Evolutionary conservation across 2,888 invertebrate genomes (phyloP).

Genomic region (Rhyacophila evoluta): DNA sequence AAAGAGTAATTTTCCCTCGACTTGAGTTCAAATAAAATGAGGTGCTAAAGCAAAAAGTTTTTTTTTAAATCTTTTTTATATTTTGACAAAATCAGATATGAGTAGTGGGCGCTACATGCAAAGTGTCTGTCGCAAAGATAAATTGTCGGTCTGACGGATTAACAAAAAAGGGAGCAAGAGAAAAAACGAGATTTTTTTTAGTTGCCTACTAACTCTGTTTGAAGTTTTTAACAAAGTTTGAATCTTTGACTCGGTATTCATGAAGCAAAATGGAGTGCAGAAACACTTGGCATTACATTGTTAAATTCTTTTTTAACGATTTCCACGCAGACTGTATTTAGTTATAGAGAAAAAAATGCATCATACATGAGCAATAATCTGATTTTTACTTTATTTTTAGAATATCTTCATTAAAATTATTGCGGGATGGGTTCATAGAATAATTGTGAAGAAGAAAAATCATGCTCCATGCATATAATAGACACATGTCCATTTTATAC

Average conservation of each 20-base stretch:
- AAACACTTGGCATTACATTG: neutral
- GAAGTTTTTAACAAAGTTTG: neutral
- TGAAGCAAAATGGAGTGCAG: neutral
- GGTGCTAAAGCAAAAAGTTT: neutral
- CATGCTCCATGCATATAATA: too few species aligned
- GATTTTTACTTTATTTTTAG: too few species aligned
- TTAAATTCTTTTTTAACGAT: neutral
- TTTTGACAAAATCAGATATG: conserved; percentile 18
- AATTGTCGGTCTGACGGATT: conserved; percentile 1
- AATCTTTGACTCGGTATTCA: neutral
- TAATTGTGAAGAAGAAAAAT: too few species aligned
- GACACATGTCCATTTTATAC: too few species aligned
- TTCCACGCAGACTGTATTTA: too few species aligned
- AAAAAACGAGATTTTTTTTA: neutral
- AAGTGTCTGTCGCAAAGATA: conserved; percentile 8
- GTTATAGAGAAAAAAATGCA: too few species aligned
- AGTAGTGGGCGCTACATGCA: neutral
- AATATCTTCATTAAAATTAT: too few species aligned
- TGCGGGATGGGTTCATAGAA: too few species aligned
- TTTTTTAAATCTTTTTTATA: neutral
- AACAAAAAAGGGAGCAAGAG: neutral
- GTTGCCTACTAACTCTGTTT: neutral
- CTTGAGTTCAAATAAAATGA: neutral
- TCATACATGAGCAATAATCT: too few species aligned
- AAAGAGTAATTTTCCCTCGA: neutral